Base-by-base conservation (phyloP, 2,797 vertebrate species). In the Choloepus didactylus region DNA sequence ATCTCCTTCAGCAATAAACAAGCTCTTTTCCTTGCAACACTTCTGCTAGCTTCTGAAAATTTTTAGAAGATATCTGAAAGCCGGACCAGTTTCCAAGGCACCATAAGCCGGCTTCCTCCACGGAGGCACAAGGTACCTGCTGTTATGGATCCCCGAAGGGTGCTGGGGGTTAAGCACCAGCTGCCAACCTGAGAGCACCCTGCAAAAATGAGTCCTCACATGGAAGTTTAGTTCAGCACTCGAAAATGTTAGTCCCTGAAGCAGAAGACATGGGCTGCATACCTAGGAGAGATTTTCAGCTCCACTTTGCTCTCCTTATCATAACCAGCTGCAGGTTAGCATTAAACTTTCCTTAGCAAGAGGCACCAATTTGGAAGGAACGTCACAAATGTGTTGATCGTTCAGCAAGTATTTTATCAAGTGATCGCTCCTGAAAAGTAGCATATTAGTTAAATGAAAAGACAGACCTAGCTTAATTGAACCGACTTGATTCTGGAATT, bases 61-160 rank as follows among this genome's bases (percentile, higher is more conserved):
- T 84, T 95, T 87, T 87, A 44, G 62, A 89, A 64, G 72, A 83
- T 69, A 84, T 95, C 89, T 87, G 44, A 51, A 95, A 66, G 11
- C 29, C 93, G 23, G n/a, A 81, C 2, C 0, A 6, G 29, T 25
- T 93, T 84, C 83, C 38, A 89, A 76, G 69, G 1, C 64, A 15
- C 38, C 4, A 9, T 21, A 27, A 18, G 23, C 38, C 4, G 6
- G 54, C 49, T 67, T 60, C 23, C 59, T 54, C 5, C 31, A 5
- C 19, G 38, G 59, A 77, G 16, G 67, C 49, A 51, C 60, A 87
- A 14, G 14, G n/a, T 44, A 19, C 49, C 38, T 69, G 46, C 49
- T 3, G 0, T 35, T 35, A 35, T 66, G 18, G 5, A 31, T 69
- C 23, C 41, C 72, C 66, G 31, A 5, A 18, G 9, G 6, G 27